phyloP scores from a whole-genome alignment of 2,888 invertebrate species.

The Alloscopus bannaensis region DNA sequence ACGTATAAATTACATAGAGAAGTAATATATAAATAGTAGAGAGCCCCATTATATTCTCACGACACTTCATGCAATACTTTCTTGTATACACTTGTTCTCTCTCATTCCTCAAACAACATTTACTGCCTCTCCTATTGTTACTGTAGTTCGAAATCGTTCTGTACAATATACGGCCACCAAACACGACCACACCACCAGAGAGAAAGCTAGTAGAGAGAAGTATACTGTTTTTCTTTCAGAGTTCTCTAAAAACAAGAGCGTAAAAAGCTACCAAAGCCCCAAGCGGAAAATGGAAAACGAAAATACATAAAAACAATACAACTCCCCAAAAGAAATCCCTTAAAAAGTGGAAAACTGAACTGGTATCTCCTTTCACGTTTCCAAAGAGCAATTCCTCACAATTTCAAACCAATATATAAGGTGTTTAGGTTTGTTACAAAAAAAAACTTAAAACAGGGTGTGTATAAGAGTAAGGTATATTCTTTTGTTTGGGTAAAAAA shows the following conservation, averaged over 20 bases:
- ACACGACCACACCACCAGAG: slow-evolving; percentile 70
- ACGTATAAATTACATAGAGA: too few relatives aligned
- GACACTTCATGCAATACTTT: slow-evolving; percentile 35
- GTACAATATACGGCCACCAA: slow-evolving; percentile 71
- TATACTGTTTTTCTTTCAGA: slow-evolving; percentile 20
- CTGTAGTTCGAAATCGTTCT: slow-evolving; percentile 53
- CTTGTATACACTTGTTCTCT: too few relatives aligned
- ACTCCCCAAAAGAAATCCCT: slow-evolving; percentile 12
- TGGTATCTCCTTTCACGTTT: slow-evolving; percentile 22
- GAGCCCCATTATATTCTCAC: slow-evolving; percentile 19
- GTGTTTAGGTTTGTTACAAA: too few relatives aligned
- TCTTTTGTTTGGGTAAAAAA: too few relatives aligned
- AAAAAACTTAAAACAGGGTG: too few relatives aligned
- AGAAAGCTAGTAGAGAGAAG: slow-evolving; percentile 62
- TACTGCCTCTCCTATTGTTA: slow-evolving; percentile 19
- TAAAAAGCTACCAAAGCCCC: slow-evolving; percentile 68
- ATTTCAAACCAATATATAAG: too few relatives aligned
- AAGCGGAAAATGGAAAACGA: slow-evolving; percentile 65
- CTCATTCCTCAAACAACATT: slow-evolving; percentile 10
- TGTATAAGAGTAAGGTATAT: too few relatives aligned
- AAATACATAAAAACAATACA: slow-evolving; percentile 17
- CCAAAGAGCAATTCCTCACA: not conserved
- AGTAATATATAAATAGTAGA: slow-evolving; percentile 20
- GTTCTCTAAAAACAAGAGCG: slow-evolving; percentile 53
- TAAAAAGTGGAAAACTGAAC: not conserved